These are phyloP conservation scores for Rhagoletis pomonella DNA, from an alignment of 1,140 invertebrate species.

Conservation along the genomic window DNA sequence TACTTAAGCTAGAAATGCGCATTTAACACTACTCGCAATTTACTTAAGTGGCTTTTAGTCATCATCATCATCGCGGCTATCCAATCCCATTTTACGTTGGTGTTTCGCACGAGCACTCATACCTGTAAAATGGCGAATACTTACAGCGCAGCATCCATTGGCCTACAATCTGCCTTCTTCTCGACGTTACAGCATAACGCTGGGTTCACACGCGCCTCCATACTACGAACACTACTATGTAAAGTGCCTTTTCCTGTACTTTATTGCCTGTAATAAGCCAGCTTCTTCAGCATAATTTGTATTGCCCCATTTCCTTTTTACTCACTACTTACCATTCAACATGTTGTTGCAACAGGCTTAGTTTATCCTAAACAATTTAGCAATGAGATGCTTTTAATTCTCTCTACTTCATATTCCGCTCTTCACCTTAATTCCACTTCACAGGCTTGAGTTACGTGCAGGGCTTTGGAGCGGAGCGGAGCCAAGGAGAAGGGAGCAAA, in stretches of 20 bases:
- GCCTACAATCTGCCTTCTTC: not conserved
- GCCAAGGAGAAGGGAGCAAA: too few species aligned
- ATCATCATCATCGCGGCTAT: not conserved
- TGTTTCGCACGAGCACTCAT: too few species aligned
- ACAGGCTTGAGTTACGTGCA: not conserved
- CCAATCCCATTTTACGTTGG: too few species aligned
- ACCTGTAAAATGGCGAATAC: not conserved
- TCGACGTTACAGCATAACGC: not conserved
- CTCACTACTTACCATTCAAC: not conserved
- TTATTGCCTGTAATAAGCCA: not conserved
- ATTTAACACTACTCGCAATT: slow-evolving; percentile 47
- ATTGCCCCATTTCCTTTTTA: not conserved
- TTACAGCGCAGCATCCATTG: not conserved
- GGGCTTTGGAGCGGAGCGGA: too few species aligned
- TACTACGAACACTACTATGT: not conserved
- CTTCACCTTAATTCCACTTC: not conserved
- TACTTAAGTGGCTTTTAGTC: slow-evolving; percentile 49
- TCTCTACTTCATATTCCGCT: not conserved
- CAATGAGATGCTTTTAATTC: slow-evolving; percentile 40
- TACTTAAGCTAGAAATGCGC: slow-evolving; percentile 48
- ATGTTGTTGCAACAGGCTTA: not conserved
- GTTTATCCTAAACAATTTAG: slow-evolving; percentile 32
- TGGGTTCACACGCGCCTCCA: not conserved
- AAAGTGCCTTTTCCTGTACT: slow-evolving; percentile 21
- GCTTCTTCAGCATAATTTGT: slow-evolving; percentile 23